phyloP scores from a whole-genome alignment of 2,888 invertebrate genomes.

The Hypolimnas misippus region DNA sequence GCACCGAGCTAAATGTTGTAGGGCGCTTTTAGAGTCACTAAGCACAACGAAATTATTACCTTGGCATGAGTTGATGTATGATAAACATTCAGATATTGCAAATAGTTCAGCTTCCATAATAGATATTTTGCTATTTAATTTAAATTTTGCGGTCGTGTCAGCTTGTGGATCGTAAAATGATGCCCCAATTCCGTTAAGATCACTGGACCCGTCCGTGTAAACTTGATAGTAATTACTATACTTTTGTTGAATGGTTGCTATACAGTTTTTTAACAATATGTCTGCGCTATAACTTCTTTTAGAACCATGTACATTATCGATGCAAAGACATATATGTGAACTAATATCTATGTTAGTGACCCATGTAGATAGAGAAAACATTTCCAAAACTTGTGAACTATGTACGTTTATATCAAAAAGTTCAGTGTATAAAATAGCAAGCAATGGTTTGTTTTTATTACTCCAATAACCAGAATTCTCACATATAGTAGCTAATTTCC shows the following conservation, averaged over 20 bases:
- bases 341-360: background rate
- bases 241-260: background rate
- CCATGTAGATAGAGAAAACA: conserved; percentile 1
- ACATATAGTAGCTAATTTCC: background rate
- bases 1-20: conserved; percentile 38
- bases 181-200: background rate
- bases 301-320: background rate
- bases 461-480: conserved; percentile 1
- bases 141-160: background rate
- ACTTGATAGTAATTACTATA: conserved; percentile 1
- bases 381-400: conserved; percentile 1
- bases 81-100: conserved; percentile 32
- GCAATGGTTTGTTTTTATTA: conserved; percentile 3
- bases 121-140: conserved; percentile 6
- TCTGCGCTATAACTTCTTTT: background rate
- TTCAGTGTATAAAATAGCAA: background rate
- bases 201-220: background rate
- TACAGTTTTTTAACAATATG: background rate
- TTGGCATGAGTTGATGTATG: conserved; percentile 24
- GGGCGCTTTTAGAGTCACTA: conserved; percentile 35
- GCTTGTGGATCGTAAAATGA: conserved; percentile 7
- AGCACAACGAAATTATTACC: conserved; percentile 34
- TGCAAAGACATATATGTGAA: background rate
- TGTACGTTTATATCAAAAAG: conserved; percentile 2
- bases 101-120: conserved; percentile 36